Percentiles rank a stretch among this genome's conserved stretches.
Evolutionary conservation across 2,797 vertebrate genomes (phyloP).

Genomic region (Benthosema pterotum): DNA sequence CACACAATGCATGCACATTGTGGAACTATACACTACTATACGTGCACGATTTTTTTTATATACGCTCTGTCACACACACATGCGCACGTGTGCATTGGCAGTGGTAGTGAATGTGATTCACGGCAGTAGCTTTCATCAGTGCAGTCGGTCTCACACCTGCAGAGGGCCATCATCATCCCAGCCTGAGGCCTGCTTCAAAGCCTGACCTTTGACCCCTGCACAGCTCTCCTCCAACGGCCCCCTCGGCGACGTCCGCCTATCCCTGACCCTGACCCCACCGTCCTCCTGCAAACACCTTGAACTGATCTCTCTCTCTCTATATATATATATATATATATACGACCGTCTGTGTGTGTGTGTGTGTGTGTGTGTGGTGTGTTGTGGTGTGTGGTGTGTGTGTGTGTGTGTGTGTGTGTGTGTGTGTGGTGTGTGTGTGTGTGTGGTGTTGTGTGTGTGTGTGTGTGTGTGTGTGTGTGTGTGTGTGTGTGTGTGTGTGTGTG

Average conservation of each 20-base stretch:
- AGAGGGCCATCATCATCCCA: conserved; percentile 32
- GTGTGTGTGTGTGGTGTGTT: too few species aligned
- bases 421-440: too few species aligned
- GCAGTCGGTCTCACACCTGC: conserved; percentile 55
- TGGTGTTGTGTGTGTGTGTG: too few species aligned
- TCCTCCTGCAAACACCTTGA: conserved; percentile 31
- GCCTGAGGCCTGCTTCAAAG: conserved; percentile 55
- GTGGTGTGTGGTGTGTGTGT: background rate
- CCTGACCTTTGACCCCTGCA: conserved; percentile 36
- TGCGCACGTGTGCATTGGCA: conserved; percentile 20
- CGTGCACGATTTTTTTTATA: background rate
- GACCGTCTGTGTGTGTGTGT: background rate
- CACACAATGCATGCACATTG: conserved; percentile 25
- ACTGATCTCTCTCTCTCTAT: conserved; percentile 27
- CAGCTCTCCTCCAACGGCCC: conserved; percentile 12
- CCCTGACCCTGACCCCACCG: conserved; percentile 9
- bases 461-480: too few species aligned
- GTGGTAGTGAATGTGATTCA: conserved; percentile 28
- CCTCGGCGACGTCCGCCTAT: too few species aligned
- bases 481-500: too few species aligned
- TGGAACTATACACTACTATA: background rate
- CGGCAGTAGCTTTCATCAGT: conserved; percentile 15
- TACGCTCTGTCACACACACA: background rate
- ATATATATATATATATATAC: too few species aligned
- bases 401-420: background rate